phyloP scores from a whole-genome alignment of 1,140 invertebrate species.

The Drosophila tristis region DNA sequence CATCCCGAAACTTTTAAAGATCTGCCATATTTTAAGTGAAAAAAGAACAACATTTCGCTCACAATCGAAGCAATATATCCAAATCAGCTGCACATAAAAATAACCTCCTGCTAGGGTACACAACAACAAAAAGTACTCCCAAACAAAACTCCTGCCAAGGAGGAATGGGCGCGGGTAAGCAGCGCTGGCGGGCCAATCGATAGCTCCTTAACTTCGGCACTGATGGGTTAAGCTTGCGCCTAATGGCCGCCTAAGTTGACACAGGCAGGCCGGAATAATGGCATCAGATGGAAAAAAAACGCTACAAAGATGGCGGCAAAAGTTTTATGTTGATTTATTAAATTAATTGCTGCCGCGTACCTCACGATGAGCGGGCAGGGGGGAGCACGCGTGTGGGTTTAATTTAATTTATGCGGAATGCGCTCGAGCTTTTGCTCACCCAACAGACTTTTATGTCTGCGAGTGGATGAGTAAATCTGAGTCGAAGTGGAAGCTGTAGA shows the following conservation, averaged over 20 bases:
- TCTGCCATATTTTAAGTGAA: too few relatives aligned
- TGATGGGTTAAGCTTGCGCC: constrained; percentile 77
- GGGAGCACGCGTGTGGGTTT: constrained; percentile 46
- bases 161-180: not conserved
- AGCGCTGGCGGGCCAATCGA: constrained; percentile 57
- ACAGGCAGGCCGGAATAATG: constrained; percentile 44
- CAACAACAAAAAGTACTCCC: constrained; percentile 13
- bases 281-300: constrained; percentile 29
- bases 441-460: not conserved
- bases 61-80: too few relatives aligned
- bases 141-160: constrained; percentile 42
- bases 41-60: too few relatives aligned
- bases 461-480: constrained; percentile 2
- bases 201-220: constrained; percentile 74
- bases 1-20: too few relatives aligned
- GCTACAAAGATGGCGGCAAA: constrained; percentile 34
- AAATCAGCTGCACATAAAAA: too few relatives aligned
- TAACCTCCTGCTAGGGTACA: not conserved
- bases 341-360: constrained; percentile 77
- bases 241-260: constrained; percentile 76
- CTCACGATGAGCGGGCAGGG: constrained; percentile 11
- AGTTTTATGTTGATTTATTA: constrained; percentile 81
- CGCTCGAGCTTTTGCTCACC: constrained; percentile 47
- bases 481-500: not conserved
- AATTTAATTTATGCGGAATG: constrained; percentile 73